Evolutionary conservation across 1,140 invertebrate species (phyloP), one percentile per base, ranked within the genome.

Genomic region (Piezodorus guildinii): DNA sequence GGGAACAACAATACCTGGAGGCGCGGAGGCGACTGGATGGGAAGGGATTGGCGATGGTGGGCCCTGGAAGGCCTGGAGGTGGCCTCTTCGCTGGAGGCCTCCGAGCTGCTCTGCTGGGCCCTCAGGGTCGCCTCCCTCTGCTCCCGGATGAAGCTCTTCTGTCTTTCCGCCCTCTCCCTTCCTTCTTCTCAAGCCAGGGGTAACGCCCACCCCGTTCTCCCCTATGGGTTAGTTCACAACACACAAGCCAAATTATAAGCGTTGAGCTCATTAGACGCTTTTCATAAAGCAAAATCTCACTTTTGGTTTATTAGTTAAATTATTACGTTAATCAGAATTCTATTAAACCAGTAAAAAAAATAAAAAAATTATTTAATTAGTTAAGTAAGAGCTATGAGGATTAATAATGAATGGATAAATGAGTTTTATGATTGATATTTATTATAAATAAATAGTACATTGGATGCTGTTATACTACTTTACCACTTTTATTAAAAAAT

Each of bases 81-180:
- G 52, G 51, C 21, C 12, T 52, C 51, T 25, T 23, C 43, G 16
- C 52, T 44, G 3, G 23, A 58, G 62, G 15, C 51, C 5, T 60
- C 58, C 5, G 58, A 60, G n/a, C 58, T 60, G 19, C 58, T 60
- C 14, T 27, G 19, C 30, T 60, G 58, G 23, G 58, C 58, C 58
- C 27, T 60, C 1, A 60, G 19, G 12, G 58, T 34, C 12, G 62
- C 62, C 74, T 85, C 83, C 73, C 85, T 82, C 73, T 88, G 88
- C 71, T 91, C 88, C 72, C 83, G 83, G 68, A 90, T 83, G 73
- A 90, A 86, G 70, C 83, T 85, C 65, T 85, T 80, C 72, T 93
- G 89, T 68, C 88, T 78, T 72, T 90, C 86, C 8, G 86, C 85
- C 63, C 88, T 79, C 74, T 89, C 86, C 49, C 86, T 75, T 62